A percentile compares a stretch with the other conserved stretches of the same genome.
phyloP scores from a whole-genome alignment of 2,888 invertebrate species.

The Ptilodon capucinus region DNA sequence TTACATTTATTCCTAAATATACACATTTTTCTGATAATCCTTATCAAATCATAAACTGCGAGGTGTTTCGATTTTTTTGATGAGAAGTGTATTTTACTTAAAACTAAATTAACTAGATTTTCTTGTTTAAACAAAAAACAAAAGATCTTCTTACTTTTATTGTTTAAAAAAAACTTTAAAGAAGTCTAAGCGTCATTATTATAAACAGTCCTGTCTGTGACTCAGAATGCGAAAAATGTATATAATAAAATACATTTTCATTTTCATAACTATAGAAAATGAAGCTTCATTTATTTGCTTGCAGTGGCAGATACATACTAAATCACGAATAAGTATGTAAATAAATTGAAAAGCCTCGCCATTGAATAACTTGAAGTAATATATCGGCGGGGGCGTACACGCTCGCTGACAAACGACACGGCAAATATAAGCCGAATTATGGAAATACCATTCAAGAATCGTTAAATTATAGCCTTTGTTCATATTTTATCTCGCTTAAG shows the following conservation, averaged over 20 bases:
- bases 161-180: too few species aligned
- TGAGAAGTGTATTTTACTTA: too few species aligned
- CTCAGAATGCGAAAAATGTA: neutral
- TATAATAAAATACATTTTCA: neutral
- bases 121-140: too few species aligned
- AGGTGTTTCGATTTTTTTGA: too few species aligned
- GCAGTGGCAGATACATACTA: conserved; percentile 36
- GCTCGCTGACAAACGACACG: conserved; percentile 51
- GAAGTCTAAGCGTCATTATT: too few species aligned
- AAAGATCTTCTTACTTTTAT: too few species aligned
- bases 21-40: too few species aligned
- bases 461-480: conserved; percentile 68
- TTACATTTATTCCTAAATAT: too few species aligned
- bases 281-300: conserved; percentile 27
- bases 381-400: conserved; percentile 36
- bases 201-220: neutral
- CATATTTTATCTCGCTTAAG: conserved; percentile 64
- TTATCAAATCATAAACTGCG: too few species aligned
- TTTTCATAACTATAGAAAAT: neutral
- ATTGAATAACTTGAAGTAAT: conserved; percentile 57
- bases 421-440: conserved; percentile 70
- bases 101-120: too few species aligned
- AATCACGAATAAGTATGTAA: conserved; percentile 52
- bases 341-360: conserved; percentile 44
- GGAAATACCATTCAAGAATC: conserved; percentile 63